These are phyloP conservation scores for Bergia puertoricense DNA, from an alignment of 92 coral and sea anemone genomes.

Conservation along the genomic window DNA sequence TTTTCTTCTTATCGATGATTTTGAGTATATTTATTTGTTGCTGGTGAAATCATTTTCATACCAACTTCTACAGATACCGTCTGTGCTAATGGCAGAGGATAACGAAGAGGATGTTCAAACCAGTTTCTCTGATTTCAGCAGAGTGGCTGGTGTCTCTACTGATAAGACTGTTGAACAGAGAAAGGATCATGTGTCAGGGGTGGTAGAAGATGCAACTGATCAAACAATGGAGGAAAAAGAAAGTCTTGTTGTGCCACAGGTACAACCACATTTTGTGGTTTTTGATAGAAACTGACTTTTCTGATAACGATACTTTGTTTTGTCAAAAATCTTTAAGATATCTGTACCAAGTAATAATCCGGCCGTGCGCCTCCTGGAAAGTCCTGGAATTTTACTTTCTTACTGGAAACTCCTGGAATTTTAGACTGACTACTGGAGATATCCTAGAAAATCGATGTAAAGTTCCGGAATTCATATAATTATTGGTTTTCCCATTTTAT, in stretches of 20 bases:
- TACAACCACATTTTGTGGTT: not conserved
- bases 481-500: no score
- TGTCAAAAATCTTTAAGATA: no score
- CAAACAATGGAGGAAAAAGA: not conserved
- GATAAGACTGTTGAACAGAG: not conserved
- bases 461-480: no score
- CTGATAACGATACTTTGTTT: no score
- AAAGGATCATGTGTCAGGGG: not conserved
- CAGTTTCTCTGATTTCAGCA: no score
- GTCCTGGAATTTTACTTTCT: no score
- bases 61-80: constrained; percentile 6
- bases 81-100: constrained; percentile 26
- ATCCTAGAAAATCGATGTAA: no score
- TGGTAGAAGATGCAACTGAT: not conserved
- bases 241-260: not conserved
- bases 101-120: constrained; percentile 9
- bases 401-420: no score
- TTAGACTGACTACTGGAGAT: no score
- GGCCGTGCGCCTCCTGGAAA: no score
- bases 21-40: not conserved
- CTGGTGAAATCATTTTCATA: not conserved
- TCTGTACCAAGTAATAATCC: no score
- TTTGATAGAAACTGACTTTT: no score
- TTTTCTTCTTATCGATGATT: not conserved
- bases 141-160: not conserved